Evolutionary conservation across 2,888 invertebrate species (phyloP).

Genomic region (Dusona sp.): DNA sequence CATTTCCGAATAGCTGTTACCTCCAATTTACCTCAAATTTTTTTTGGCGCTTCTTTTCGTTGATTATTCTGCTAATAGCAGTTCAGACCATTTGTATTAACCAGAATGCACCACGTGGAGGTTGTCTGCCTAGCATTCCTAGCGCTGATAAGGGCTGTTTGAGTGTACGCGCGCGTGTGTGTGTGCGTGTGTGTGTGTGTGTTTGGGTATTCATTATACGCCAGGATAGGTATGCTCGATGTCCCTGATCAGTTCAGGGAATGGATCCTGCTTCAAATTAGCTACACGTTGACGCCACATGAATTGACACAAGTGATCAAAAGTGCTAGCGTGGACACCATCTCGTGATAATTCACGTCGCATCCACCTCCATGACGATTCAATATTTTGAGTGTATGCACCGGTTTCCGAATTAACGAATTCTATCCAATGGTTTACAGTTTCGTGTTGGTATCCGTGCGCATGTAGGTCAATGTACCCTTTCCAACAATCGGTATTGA

Average conservation of each 20-base stretch:
- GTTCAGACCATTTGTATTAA: not conserved
- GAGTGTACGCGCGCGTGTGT: no score
- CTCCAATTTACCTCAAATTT: no score
- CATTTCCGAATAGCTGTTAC: no score
- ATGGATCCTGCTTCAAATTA: not conserved
- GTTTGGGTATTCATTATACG: no score
- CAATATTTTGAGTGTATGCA: constrained; percentile 8
- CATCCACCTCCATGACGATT: not conserved
- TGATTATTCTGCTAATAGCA: no score
- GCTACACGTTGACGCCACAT: not conserved
- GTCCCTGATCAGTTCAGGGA: not conserved
- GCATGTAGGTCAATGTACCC: not conserved
- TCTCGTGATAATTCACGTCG: not conserved
- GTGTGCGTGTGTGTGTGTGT: no score
- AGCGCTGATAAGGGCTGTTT: no score
- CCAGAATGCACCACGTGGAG: not conserved
- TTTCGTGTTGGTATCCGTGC: not conserved
- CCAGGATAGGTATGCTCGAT: not conserved
- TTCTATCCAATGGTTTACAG: not conserved
- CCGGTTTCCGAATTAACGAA: constrained; percentile 10
- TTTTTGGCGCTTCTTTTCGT: no score
- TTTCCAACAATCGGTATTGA: constrained; percentile 33
- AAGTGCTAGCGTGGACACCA: not conserved
- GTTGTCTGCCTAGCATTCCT: no score
- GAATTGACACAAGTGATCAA: not conserved